Evolutionary conservation across 2,797 vertebrate species (phyloP).

Genomic region (Micromesistius poutassou): DNA sequence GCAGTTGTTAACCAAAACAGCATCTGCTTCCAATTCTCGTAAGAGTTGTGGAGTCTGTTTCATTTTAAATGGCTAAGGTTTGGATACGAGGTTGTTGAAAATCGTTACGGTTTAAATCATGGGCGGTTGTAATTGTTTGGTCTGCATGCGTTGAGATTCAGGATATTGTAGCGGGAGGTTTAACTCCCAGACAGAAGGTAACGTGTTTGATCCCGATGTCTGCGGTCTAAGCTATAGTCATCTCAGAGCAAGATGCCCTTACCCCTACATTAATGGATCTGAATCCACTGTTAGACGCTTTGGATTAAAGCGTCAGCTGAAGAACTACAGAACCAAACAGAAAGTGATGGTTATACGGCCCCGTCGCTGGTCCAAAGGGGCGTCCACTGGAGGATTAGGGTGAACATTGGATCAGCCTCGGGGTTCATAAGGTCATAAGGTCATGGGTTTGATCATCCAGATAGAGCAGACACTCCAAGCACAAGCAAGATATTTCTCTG

Average conservation of each 20-base stretch:
- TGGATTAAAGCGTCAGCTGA: neutral
- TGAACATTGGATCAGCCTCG: neutral
- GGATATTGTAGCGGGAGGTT: neutral
- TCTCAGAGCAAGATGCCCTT: too few relatives aligned
- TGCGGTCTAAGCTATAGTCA: neutral
- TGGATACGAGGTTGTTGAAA: neutral
- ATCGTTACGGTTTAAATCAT: neutral
- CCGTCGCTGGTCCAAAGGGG: neutral
- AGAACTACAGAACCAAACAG: neutral
- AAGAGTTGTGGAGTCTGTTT: too few relatives aligned
- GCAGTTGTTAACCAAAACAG: slow-evolving; percentile 9
- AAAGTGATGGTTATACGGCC: neutral
- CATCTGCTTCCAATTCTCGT: slow-evolving; percentile 18
- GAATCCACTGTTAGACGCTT: neutral
- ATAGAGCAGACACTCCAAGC: neutral
- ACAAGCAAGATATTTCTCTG: neutral
- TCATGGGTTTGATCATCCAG: neutral
- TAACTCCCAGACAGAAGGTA: neutral
- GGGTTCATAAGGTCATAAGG: neutral
- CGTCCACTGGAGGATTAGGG: neutral
- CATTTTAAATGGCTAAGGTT: neutral
- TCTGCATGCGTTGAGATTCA: neutral
- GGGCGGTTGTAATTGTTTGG: neutral
- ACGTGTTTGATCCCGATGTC: neutral
- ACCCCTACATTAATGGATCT: neutral